Evolutionary conservation across 30 jellyfish, hydroid and myxozoan genomes (phyloP), one percentile per base, ranked within the genome.

Genomic region (Chrysaora quinquecirrha): DNA sequence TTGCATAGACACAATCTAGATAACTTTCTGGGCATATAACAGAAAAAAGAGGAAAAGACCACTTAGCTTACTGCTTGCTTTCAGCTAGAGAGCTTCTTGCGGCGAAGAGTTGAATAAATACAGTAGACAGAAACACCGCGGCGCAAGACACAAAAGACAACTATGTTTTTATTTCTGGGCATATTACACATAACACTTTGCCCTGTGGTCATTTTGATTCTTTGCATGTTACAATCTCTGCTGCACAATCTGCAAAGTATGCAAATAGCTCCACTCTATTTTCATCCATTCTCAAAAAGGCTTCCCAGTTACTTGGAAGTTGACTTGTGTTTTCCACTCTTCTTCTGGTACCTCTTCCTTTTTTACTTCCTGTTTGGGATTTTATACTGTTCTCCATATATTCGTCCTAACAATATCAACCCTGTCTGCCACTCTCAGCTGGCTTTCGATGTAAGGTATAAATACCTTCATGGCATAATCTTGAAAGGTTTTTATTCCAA

Each of bases 281-380:
- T 27, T 21, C 76, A 27, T 21, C 52, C 20, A 48, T 20, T 48
- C 74, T 28, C 28, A 14, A 48, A 31, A 48, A 18, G 22, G 23
- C 60, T 48, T 28, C 3, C 46, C 85, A 35, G 50, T 43, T 73
- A 9, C 71, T 73, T 4, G 54, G 50, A 0, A 29, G 11, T 22
- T 6, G 30, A 30, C 34, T 14, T 24, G 12, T 0, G 54, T 11
- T 23, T 31, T 33, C 9, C 38, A 70, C 82, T 30, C 70, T 54
- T 70, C 82, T 35, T 29, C 70, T 38, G 23, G 19, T 58, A 58
- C 71, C 33, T 21, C 19, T 70, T 70, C 82, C 82, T 20, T 4
- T 23, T 35, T 70, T 29, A 28, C 34, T 46, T n/a, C 71, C 1
- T 0, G 73, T 46, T 1, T 30, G 29, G 48, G 47, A n/a, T 64